Evolutionary conservation across 2,113 vertebrate genomes (phyloP).

Genomic region (Pachyramphus minor): DNA sequence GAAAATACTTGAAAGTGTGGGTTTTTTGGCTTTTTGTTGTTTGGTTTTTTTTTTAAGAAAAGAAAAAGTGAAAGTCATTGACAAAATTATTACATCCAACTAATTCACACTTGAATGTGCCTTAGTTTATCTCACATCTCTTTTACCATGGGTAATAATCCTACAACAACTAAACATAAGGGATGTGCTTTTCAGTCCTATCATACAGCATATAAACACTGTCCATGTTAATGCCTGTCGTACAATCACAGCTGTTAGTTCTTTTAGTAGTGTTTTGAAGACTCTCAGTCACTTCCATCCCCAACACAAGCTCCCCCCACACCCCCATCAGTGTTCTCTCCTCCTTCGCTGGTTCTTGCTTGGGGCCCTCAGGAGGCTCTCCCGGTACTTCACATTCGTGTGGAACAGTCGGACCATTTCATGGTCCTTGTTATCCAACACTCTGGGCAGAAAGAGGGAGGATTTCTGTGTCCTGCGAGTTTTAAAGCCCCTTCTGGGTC

Average conservation of each 20-base stretch:
- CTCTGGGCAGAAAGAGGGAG: conserved; percentile 93
- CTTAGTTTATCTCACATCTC: background rate
- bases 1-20: background rate
- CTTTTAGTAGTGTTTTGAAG: background rate
- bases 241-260: background rate
- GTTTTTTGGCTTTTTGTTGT: too few species aligned
- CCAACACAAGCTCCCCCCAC: background rate
- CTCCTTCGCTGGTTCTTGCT: conserved; percentile 61
- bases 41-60: background rate
- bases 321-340: conserved; percentile 25
- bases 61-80: background rate
- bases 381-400: conserved; percentile 11
- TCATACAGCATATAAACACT: background rate
- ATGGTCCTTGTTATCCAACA: conserved; percentile 91
- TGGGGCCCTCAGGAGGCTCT: conserved; percentile 16
- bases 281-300: background rate
- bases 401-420: conserved; percentile 82
- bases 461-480: conserved; percentile 94
- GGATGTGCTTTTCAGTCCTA: background rate
- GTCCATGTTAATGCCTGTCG: background rate
- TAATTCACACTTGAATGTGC: conserved; percentile 5
- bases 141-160: background rate
- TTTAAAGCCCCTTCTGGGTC: conserved; percentile 92
- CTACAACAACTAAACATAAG: conserved; percentile 48
- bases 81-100: conserved; percentile 13